phyloP scores from a whole-genome alignment of 2,888 invertebrate species.

The Microctonus hyperodae region DNA sequence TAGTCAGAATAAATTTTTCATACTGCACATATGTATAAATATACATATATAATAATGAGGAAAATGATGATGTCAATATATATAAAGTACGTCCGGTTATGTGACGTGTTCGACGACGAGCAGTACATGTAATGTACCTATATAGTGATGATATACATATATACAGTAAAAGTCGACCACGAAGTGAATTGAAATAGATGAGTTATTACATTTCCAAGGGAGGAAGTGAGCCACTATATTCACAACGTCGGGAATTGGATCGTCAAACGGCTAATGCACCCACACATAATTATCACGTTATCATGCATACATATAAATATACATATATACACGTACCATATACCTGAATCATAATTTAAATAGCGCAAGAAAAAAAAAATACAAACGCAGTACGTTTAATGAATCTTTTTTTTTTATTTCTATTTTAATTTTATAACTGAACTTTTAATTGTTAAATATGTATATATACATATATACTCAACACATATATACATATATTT shows the following conservation, averaged over 20 bases:
- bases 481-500: too few species aligned
- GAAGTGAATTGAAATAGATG: conserved; percentile 43
- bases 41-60: background rate
- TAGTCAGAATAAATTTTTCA: background rate
- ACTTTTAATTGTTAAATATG: background rate
- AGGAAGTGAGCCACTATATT: conserved; percentile 33
- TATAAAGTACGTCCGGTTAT: conserved; percentile 1
- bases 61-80: conserved; percentile 1
- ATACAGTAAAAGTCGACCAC: conserved; percentile 15
- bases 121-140: background rate
- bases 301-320: background rate
- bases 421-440: background rate
- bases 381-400: background rate
- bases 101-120: background rate
- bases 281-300: conserved; percentile 19
- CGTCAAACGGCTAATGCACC: conserved; percentile 33
- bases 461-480: too few species aligned
- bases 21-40: background rate
- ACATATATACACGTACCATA: background rate
- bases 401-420: background rate
- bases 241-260: conserved; percentile 30
- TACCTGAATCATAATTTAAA: background rate
- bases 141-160: too few species aligned
- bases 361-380: background rate
- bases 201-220: conserved; percentile 38